Evolutionary conservation across 2,888 invertebrate genomes (phyloP).

Genomic region (Cyclophora albipunctata): DNA sequence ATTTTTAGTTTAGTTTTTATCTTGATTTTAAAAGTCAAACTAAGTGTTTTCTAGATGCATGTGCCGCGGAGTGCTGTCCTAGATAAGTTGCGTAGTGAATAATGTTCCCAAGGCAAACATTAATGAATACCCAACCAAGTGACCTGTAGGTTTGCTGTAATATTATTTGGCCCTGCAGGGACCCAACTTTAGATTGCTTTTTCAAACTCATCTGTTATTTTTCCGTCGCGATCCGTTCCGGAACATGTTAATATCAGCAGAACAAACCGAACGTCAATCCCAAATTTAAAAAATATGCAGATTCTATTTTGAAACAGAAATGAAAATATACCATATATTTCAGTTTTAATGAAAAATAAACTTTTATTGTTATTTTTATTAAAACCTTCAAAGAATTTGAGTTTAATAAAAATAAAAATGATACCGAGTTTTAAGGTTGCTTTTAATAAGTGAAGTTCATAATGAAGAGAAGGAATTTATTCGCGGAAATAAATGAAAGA

Average conservation of each 20-base stretch:
- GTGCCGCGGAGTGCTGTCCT: too few relatives aligned
- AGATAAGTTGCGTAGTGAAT: slow-evolving; percentile 7
- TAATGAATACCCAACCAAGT: slow-evolving; percentile 19
- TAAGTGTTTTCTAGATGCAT: too few relatives aligned
- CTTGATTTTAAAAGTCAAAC: too few relatives aligned
- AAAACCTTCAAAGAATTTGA: too few relatives aligned
- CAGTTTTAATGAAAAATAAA: too few relatives aligned
- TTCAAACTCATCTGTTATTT: slow-evolving; percentile 25
- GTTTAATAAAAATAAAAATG: too few relatives aligned
- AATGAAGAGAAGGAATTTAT: slow-evolving; percentile 20
- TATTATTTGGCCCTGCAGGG: slow-evolving; percentile 14
- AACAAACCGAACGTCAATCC: slow-evolving; percentile 13
- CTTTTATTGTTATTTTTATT: too few relatives aligned
- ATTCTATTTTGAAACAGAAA: slow-evolving; percentile 11
- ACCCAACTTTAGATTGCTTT: slow-evolving; percentile 27
- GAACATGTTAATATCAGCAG: slow-evolving; percentile 20
- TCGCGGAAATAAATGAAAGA: slow-evolving; percentile 11
- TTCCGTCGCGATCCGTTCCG: slow-evolving; percentile 23
- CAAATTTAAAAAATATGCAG: slow-evolving; percentile 4
- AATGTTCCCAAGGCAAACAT: slow-evolving; percentile 18
- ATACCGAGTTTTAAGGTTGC: too few relatives aligned
- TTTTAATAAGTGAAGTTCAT: slow-evolving; percentile 20
- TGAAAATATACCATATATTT: slow-evolving; percentile 15
- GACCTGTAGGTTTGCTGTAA: slow-evolving; percentile 6
- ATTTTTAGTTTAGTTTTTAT: too few relatives aligned